Percentiles rank a stretch among this genome's conserved stretches.
Conservation (phyloP, 2,888 invertebrate genomes). For the Nebria brevicollis region DNA sequence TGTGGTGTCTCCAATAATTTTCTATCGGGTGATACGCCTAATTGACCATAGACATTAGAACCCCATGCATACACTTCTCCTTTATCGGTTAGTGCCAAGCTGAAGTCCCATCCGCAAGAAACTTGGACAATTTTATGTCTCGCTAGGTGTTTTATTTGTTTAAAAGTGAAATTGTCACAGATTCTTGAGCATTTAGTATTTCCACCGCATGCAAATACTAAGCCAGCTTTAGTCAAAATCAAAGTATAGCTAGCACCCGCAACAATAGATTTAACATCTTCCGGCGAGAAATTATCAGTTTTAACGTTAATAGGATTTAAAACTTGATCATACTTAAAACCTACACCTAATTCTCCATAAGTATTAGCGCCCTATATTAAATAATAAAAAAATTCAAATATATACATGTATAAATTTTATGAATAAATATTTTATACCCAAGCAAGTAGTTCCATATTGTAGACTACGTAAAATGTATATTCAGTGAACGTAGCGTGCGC, state of each 20-base stretch:
- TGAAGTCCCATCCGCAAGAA: conserved; percentile 85
- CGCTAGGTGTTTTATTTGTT: conserved; percentile 70
- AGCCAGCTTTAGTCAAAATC: conserved; percentile 73
- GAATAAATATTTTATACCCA: conserved; percentile 34
- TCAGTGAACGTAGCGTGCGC: conserved; percentile 16
- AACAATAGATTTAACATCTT: conserved; percentile 70
- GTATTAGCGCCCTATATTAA: conserved; percentile 80
- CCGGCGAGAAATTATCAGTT: conserved; percentile 58
- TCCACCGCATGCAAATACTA: conserved; percentile 81
- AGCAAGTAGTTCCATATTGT: conserved; percentile 38
- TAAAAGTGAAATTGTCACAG: conserved; percentile 66
- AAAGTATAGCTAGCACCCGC: conserved; percentile 85
- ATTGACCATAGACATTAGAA: conserved; percentile 80
- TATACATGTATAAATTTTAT: background rate
- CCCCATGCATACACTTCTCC: conserved; percentile 84
- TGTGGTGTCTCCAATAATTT: conserved; percentile 61
- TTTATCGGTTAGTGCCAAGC: conserved; percentile 76
- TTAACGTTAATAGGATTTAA: conserved; percentile 65
- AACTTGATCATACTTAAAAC: conserved; percentile 73
- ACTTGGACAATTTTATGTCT: conserved; percentile 69
- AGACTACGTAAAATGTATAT: background rate
- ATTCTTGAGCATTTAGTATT: conserved; percentile 81
- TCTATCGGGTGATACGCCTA: conserved; percentile 69
- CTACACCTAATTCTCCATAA: conserved; percentile 82
- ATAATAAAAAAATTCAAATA: background rate